Evolutionary conservation across 1,140 invertebrate species (phyloP).

Genomic region (Gerris buenoi): DNA sequence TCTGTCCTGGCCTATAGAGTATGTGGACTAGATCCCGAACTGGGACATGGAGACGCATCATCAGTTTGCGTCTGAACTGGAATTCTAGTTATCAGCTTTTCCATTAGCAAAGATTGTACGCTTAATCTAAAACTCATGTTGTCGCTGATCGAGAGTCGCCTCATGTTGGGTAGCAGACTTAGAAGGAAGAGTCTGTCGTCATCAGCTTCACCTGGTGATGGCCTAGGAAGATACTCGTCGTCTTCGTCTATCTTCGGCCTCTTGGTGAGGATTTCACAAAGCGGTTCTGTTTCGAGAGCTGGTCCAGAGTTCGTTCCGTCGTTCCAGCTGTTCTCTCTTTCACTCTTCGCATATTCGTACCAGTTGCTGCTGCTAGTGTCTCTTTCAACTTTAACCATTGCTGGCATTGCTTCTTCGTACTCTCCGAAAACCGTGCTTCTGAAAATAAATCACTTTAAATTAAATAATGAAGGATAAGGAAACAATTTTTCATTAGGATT

Average conservation of each 20-base stretch:
- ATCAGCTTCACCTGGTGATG: conserved; percentile 5
- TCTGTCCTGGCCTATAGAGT: background rate
- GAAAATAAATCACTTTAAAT: background rate
- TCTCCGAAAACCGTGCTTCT: background rate
- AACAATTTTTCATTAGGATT: no score
- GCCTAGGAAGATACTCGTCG: background rate
- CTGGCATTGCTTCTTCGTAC: background rate
- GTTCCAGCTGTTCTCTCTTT: background rate
- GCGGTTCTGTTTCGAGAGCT: background rate
- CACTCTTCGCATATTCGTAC: background rate
- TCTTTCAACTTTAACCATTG: background rate
- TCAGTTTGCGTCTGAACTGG: background rate
- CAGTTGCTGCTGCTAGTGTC: background rate
- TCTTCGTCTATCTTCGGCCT: background rate
- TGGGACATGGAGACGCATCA: background rate
- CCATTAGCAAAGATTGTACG: conserved; percentile 13
- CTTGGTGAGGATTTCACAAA: background rate
- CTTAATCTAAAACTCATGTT: conserved; percentile 15
- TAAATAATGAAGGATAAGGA: no score
- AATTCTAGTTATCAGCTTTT: conserved; percentile 5
- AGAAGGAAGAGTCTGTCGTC: conserved; percentile 17
- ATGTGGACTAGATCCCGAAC: background rate
- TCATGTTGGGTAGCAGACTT: conserved; percentile 17
- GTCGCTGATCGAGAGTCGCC: conserved; percentile 9
- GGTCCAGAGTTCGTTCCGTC: background rate